Evolutionary conservation across 2,797 vertebrate species (phyloP).

Genomic region (Molossus alvarezi): DNA sequence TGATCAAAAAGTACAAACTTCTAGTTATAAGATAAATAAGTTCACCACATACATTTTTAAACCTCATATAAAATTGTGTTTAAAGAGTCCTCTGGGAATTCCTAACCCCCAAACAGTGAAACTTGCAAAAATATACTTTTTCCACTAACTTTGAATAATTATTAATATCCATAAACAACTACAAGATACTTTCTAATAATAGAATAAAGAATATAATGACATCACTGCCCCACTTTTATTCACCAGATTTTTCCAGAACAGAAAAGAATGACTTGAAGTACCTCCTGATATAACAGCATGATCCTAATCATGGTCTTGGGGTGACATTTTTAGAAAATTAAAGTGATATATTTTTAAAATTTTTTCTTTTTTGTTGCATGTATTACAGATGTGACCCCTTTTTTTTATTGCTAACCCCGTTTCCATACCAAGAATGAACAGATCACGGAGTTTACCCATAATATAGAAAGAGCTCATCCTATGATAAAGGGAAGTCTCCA

Average conservation of each 20-base stretch:
- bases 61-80: background rate
- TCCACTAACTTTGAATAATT: background rate
- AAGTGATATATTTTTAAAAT: background rate
- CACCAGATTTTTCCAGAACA: background rate
- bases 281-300: background rate
- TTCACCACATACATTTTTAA: conserved; percentile 3
- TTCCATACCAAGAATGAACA: background rate
- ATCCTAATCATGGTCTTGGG: background rate
- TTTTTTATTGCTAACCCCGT: background rate
- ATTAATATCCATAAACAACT: background rate
- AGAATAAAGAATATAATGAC: background rate
- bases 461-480: background rate
- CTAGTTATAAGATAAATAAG: background rate
- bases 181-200: conserved; percentile 18
- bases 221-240: background rate
- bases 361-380: too few species aligned
- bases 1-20: background rate
- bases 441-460: background rate
- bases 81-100: conserved; percentile 30
- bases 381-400: too few species aligned
- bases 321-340: conserved; percentile 27
- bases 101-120: background rate
- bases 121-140: background rate
- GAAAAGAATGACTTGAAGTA: background rate
- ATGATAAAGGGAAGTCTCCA: background rate